Evolutionary conservation across 2,888 invertebrate species (phyloP).

Genomic region (Drosophila kambysellisi): DNA sequence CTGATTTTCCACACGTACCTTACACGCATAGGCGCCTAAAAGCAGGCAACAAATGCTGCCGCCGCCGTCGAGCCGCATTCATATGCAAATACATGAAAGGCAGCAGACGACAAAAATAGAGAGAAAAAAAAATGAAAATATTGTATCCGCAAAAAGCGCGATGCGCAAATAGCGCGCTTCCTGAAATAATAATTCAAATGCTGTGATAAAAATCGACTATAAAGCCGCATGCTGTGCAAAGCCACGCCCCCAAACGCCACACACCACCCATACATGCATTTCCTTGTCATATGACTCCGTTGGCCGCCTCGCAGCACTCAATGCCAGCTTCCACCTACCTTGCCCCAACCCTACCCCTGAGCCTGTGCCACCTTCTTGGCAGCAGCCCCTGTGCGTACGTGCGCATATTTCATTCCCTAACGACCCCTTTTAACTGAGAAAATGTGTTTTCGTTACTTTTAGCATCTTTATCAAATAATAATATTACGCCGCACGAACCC

Average conservation of each 20-base stretch:
- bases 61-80: slow-evolving; percentile 69
- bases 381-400: slow-evolving; percentile 78
- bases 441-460: slow-evolving; percentile 84
- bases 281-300: slow-evolving; percentile 19
- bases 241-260: slow-evolving; percentile 52
- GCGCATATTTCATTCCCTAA: slow-evolving; percentile 84
- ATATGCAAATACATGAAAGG: slow-evolving; percentile 80
- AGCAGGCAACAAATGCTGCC: slow-evolving; percentile 59
- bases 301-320: slow-evolving; percentile 9
- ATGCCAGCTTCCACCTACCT: background rate
- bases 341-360: background rate
- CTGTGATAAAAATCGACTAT: slow-evolving; percentile 82
- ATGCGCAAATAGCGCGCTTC: slow-evolving; percentile 84
- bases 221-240: slow-evolving; percentile 73
- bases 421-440: slow-evolving; percentile 84
- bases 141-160: slow-evolving; percentile 80
- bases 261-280: slow-evolving; percentile 56
- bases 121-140: slow-evolving; percentile 25
- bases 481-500: slow-evolving; percentile 80
- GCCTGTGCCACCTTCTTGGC: slow-evolving; percentile 33
- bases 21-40: slow-evolving; percentile 63
- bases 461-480: slow-evolving; percentile 84
- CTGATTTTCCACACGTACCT: slow-evolving; percentile 76
- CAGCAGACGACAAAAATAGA: slow-evolving; percentile 35
- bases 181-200: slow-evolving; percentile 84